phyloP scores from a whole-genome alignment of 1,140 invertebrate genomes.

The Lepidurus packardi region DNA sequence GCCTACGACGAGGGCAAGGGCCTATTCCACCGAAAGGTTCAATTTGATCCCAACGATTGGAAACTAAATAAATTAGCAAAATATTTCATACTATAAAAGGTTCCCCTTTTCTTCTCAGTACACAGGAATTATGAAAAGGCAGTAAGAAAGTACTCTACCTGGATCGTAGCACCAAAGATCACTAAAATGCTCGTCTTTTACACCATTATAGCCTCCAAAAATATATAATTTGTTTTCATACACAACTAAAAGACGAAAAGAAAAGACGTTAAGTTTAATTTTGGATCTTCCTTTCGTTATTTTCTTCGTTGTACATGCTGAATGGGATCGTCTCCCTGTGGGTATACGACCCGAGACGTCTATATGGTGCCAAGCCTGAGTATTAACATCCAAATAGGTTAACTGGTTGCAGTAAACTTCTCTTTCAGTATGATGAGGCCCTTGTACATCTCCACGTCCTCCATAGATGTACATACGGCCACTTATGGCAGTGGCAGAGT shows the following conservation, averaged over 20 bases:
- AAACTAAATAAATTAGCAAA: background rate
- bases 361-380: constrained; percentile 61
- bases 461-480: constrained; percentile 80
- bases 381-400: constrained; percentile 65
- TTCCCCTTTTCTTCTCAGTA: constrained; percentile 48
- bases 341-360: constrained; percentile 51
- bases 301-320: constrained; percentile 62
- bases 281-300: background rate
- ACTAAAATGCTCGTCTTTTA: constrained; percentile 67
- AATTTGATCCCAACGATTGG: constrained; percentile 54
- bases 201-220: constrained; percentile 81
- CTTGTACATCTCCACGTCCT: constrained; percentile 64
- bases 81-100: background rate
- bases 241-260: constrained; percentile 55
- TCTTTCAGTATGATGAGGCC: constrained; percentile 56
- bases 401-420: constrained; percentile 74
- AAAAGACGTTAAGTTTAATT: background rate
- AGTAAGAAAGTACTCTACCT: constrained; percentile 42
- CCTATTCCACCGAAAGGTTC: constrained; percentile 50
- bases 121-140: constrained; percentile 40
- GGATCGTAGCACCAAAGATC: constrained; percentile 67
- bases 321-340: constrained; percentile 77
- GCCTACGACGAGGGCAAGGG: constrained; percentile 66
- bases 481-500: constrained; percentile 68
- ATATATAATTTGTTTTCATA: constrained; percentile 70